These are phyloP conservation scores for Idaea dimidiata DNA, from an alignment of 2,888 invertebrate genomes.

Conservation along the genomic window DNA sequence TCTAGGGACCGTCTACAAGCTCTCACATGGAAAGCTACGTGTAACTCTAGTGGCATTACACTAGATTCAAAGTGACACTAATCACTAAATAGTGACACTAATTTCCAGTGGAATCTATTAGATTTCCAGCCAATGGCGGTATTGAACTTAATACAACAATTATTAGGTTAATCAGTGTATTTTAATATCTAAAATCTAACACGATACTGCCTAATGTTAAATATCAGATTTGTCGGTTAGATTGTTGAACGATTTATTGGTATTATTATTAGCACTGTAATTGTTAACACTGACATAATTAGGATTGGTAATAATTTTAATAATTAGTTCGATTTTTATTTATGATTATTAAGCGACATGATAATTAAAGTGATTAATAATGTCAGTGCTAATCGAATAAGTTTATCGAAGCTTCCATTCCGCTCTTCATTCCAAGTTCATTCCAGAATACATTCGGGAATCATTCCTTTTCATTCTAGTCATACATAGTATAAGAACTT, in stretches of 20 bases:
- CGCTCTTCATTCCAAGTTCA: constrained; percentile 1
- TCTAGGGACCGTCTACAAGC: constrained; percentile 80
- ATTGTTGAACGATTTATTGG: constrained; percentile 32
- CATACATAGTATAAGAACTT: background rate
- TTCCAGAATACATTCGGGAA: background rate
- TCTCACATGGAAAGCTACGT: constrained; percentile 69
- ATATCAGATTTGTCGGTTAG: constrained; percentile 55
- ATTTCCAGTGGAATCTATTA: constrained; percentile 1
- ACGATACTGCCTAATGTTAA: constrained; percentile 70
- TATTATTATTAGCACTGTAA: background rate
- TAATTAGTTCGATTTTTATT: background rate
- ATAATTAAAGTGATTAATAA: background rate
- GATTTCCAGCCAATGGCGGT: constrained; percentile 27
- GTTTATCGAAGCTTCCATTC: background rate
- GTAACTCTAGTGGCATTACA: constrained; percentile 38
- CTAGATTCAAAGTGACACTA: constrained; percentile 25
- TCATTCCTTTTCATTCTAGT: constrained; percentile 4
- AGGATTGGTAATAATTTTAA: background rate
- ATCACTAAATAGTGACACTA: constrained; percentile 20
- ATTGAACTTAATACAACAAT: constrained; percentile 51
- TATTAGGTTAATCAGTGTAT: constrained; percentile 66
- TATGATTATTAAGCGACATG: background rate
- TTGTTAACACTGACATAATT: background rate
- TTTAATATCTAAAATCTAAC: constrained; percentile 61
- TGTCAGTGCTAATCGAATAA: background rate